These are phyloP conservation scores for Lineus longissimus DNA, from an alignment of 1,140 invertebrate genomes.

Conservation along the genomic window DNA sequence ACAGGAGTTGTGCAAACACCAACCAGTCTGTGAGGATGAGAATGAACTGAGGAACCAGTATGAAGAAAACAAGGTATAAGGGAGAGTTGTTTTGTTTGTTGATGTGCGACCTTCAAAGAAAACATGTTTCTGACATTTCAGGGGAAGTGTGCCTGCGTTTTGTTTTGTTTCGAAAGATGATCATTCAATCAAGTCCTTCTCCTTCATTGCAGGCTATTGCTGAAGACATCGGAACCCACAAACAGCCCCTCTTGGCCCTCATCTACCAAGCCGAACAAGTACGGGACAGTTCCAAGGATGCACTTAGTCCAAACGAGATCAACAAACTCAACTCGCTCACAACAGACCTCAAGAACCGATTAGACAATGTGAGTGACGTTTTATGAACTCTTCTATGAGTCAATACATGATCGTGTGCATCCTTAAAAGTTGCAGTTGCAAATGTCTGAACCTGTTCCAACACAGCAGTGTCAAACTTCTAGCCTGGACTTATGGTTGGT, in stretches of 20 bases:
- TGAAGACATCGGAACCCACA: slow-evolving; percentile 84
- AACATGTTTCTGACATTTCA: neutral
- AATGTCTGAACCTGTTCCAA: neutral
- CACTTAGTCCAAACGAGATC: slow-evolving; percentile 83
- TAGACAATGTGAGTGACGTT: slow-evolving; percentile 70
- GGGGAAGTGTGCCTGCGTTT: no score
- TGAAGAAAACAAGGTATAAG: slow-evolving; percentile 56
- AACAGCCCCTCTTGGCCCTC: slow-evolving; percentile 77
- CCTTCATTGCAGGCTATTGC: slow-evolving; percentile 72
- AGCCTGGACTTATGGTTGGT: no score
- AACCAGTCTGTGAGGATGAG: slow-evolving; percentile 80
- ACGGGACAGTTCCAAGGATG: slow-evolving; percentile 81
- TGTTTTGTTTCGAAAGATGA: no score
- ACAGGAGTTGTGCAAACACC: slow-evolving; percentile 79
- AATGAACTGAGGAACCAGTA: slow-evolving; percentile 86
- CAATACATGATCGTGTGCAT: neutral
- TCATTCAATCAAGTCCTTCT: no score
- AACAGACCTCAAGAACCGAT: slow-evolving; percentile 75
- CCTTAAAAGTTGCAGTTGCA: neutral
- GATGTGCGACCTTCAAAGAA: neutral
- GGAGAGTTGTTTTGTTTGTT: neutral
- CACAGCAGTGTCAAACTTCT: no score
- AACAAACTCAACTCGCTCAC: slow-evolving; percentile 80
- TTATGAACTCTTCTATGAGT: neutral
- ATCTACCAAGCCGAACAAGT: slow-evolving; percentile 89